Evolutionary conservation across 1,140 invertebrate species (phyloP), one percentile per base, ranked within the genome.

Genomic region (Eulimnadia texana): DNA sequence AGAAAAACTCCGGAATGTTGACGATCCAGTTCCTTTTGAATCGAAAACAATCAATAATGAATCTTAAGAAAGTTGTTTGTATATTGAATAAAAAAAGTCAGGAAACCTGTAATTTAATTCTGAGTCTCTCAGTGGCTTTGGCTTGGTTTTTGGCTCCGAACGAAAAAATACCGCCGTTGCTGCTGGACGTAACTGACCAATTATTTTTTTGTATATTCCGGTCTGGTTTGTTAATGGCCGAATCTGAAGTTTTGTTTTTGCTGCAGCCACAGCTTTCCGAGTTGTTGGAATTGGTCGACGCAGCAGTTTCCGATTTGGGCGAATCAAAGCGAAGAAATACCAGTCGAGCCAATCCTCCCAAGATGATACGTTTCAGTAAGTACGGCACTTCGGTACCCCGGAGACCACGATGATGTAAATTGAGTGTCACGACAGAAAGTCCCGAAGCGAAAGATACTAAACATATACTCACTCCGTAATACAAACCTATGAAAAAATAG

Each of bases 391-490:
- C 50, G n/a, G 53, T 54, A 33, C 60, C 89, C 68, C 86, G 76
- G 27, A 84, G 79, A 60, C 90, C 89, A 68, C 88, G 83, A 73
- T 90, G 86, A 72, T 91, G 89, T 65, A 92, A 82, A 73, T 92
- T 94, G 24, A 94, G 73, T 3, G 85, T 89, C 10, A 88, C 82
- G 25, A 89, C 85, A 1, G 88, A 90, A 66, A 93, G 78, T 1
- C 84, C 90, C 0, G 89, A 90, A 3, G 90, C 89, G 67, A 92
- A 86, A 0, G 88, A 88, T 13, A 93, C 90, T 60, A 93, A 79
- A 67, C 88, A 91, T 65, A 93, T 93, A 67, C 89, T 91, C 0
- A 90, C 87, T 22, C 90, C 90, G 68, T 93, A 94, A 71, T 93
- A 93, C 61, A 93, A 74, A 74, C 88, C 89, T 91, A 75, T 22